These are phyloP conservation scores for Potamilus streckersoni DNA, from an alignment of 1,140 invertebrate species.

Conservation along the genomic window DNA sequence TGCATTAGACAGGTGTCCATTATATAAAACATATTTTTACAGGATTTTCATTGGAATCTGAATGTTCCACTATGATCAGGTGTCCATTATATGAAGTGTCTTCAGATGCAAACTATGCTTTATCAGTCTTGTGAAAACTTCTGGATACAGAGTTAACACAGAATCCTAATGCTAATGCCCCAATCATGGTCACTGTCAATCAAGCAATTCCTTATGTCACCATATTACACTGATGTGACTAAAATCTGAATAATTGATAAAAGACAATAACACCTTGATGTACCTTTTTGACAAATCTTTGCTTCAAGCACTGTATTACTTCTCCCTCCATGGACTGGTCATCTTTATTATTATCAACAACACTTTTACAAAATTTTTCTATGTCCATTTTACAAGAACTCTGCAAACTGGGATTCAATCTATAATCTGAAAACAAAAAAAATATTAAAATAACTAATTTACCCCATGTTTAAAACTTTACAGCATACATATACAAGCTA, in stretches of 20 bases:
- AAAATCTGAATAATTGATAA: too few species aligned
- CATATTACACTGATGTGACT: background rate
- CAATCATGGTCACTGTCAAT: background rate
- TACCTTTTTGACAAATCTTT: constrained; percentile 58
- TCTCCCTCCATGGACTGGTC: constrained; percentile 50
- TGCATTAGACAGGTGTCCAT: too few species aligned
- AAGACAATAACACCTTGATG: background rate
- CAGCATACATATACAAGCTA: too few species aligned
- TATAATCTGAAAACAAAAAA: constrained; percentile 78
- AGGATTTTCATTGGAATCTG: too few species aligned
- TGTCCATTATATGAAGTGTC: too few species aligned
- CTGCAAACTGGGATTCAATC: constrained; percentile 90
- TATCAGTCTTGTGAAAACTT: too few species aligned
- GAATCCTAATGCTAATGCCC: constrained; percentile 1
- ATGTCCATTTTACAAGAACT: constrained; percentile 82
- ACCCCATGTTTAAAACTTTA: constrained; percentile 3
- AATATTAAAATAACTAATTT: constrained; percentile 46
- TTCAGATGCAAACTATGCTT: too few species aligned
- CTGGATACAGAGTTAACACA: background rate
- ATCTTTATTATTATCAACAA: constrained; percentile 61
- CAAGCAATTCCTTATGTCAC: constrained; percentile 2
- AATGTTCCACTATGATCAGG: too few species aligned
- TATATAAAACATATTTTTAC: too few species aligned
- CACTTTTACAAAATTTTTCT: constrained; percentile 75
- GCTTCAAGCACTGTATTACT: constrained; percentile 67